Evolutionary conservation across 2,888 invertebrate species (phyloP), one percentile per base, ranked within the genome.

Genomic region (Drosophila lacicola): DNA sequence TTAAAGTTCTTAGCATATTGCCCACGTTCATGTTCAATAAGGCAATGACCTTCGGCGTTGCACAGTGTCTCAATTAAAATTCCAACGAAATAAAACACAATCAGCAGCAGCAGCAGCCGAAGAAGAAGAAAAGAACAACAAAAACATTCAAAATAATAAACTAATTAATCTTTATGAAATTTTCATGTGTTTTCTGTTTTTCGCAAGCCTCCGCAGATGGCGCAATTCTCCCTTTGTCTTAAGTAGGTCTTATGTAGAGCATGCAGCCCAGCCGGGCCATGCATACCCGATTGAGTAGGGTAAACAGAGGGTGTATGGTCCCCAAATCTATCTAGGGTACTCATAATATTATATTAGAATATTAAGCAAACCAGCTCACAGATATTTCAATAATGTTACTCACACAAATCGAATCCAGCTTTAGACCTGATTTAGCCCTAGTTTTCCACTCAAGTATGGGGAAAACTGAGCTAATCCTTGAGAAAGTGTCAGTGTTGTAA

Each of bases 41-140:
- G 61, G 70, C 60, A 60, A 60, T 53, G 77, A 84, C 85, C 85
- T 84, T 83, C 85, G 54, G 37, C 46, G 62, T 63, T 42, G 64
- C 68, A 17, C 66, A 70, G 70, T 55, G 60, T 55, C 74, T 83
- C 72, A 78, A 87, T 84, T 84, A 79, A 83, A 80, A 83, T 83
- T 83, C 87, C 82, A 61, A 50, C 66, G 21, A 53, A 33, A 29
- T 33, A n/a, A 29, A 60, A 44, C 34, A 73, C 29, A 29, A 29
- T 29, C 29, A 29, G 25, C 25, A 6, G 25, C 25, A 25, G 29
- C 8, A 29, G 29, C 6, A 25, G 25, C 6, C 57, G 61, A 53
- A 42, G 4, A 29, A 14, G 9, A 45, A 9, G 4, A 47, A 68
- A 65, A 70, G 37, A 36, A 39, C 29, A 39, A 41, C 29, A 29